These are phyloP conservation scores for Ruditapes philippinarum DNA, from an alignment of 1,140 invertebrate species.

Conservation along the genomic window DNA sequence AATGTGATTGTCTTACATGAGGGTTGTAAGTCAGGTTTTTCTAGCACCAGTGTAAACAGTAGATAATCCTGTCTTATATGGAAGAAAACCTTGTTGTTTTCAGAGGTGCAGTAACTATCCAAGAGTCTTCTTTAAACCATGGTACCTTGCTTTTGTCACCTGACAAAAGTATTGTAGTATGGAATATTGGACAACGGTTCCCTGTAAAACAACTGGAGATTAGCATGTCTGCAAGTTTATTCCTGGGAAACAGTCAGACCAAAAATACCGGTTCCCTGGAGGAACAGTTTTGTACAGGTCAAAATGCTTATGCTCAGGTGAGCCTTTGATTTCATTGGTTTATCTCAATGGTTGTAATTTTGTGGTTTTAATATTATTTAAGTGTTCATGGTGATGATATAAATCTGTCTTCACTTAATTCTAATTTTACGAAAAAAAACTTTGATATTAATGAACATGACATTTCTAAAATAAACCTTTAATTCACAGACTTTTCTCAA, in stretches of 20 bases:
- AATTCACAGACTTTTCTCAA: no score
- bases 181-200: slow-evolving; percentile 84
- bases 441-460: no score
- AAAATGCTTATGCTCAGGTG: slow-evolving; percentile 81
- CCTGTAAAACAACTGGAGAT: slow-evolving; percentile 74
- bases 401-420: no score
- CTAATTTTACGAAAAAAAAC: no score
- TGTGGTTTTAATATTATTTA: no score
- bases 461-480: no score
- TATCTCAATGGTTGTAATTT: no score
- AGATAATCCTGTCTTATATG: no score
- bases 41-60: no score
- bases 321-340: not conserved
- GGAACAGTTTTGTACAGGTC: slow-evolving; percentile 79
- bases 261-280: slow-evolving; percentile 54
- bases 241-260: slow-evolving; percentile 62
- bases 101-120: slow-evolving; percentile 74
- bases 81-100: slow-evolving; percentile 2
- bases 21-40: no score
- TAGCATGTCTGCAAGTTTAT: slow-evolving; percentile 75
- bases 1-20: no score
- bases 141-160: slow-evolving; percentile 77
- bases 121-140: slow-evolving; percentile 77
- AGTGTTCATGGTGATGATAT: no score
- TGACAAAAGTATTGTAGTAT: slow-evolving; percentile 78